Conservation (phyloP, 1,140 invertebrate genomes). For the Hypothenemus hampei region DNA sequence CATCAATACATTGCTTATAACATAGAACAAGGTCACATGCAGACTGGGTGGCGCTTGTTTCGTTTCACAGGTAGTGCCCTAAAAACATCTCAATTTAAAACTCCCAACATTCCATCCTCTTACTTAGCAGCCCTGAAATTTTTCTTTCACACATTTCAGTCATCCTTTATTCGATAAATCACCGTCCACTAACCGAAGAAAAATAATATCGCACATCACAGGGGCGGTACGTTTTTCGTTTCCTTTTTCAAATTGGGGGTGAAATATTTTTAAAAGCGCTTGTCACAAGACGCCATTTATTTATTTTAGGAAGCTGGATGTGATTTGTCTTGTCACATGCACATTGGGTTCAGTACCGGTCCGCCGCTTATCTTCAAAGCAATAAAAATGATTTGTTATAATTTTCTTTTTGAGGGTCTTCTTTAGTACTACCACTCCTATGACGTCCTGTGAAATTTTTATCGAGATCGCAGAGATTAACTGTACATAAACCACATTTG, state of each 20-base stretch:
- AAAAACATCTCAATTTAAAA: constrained; percentile 18
- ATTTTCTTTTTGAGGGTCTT: no score
- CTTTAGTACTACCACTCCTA: no score
- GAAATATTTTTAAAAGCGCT: constrained; percentile 23
- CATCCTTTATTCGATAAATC: constrained; percentile 15
- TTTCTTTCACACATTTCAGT: constrained; percentile 15
- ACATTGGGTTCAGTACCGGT: no score
- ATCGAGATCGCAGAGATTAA: no score
- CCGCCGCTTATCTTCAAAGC: constrained; percentile 18
- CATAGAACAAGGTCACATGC: no score
- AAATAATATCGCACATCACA: neutral
- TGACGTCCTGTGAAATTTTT: no score
- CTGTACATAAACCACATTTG: no score
- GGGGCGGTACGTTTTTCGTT: constrained; percentile 13
- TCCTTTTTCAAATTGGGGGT: constrained; percentile 19
- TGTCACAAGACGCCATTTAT: constrained; percentile 20
- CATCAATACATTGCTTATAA: no score
- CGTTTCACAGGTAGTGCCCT: constrained; percentile 14
- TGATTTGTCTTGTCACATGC: constrained; percentile 19
- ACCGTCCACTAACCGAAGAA: constrained; percentile 1
- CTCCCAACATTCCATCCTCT: constrained; percentile 1
- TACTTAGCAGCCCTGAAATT: constrained; percentile 7
- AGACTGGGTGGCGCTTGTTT: constrained; percentile 10
- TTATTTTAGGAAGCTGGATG: neutral
- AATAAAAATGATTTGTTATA: constrained; percentile 24